Evolutionary conservation across 2,113 vertebrate species (phyloP), one percentile per base, ranked within the genome.

Genomic region (Stigmatopora nigra): DNA sequence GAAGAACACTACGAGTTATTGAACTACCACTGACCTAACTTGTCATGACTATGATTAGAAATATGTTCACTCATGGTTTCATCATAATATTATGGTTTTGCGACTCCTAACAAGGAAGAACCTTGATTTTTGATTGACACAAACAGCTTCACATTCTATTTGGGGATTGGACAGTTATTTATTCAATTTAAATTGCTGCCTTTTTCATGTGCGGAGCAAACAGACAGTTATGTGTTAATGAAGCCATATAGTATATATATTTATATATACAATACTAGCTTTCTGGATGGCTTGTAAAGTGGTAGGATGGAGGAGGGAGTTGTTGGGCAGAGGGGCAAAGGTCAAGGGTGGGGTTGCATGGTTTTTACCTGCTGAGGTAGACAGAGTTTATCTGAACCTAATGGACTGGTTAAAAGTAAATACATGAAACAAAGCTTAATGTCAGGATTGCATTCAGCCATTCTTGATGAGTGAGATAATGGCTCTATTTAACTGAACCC

Each of bases 161-260:
- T 74, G 47, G 77, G n/a, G 73, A 82, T 82, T 83, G 67, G 61
- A 68, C 70, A 70, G 72, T 78, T 79, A 79, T 67, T 73, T 65
- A 60, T 51, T 78, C 70, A 66, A 75, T 71, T 85, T 88, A 86
- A 87, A 88, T 70, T 79, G 84, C 80, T 62, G 79, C 82, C 78
- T 67, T 71, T 68, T 78, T 85, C 85, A 90, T 90, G 84, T 85
- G 83, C 64, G 88, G 78, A 77, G 86, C 85, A 90, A 91, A 91
- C 88, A 88, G 89, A 90, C 88, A 90, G 86, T 89, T 88, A 90
- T 92, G 88, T 89, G 87, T 89, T 91, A 89, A 91, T 90, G 89
- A 90, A 87, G 76, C 79, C 87, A 76, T 80, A 82, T 86, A 84
- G 87, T 88, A 78, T 63, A 70, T n/a, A n/a, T n/a, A n/a, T n/a